Conservation (phyloP, 2,113 vertebrate genomes). For the Polyodon spathula region DNA sequence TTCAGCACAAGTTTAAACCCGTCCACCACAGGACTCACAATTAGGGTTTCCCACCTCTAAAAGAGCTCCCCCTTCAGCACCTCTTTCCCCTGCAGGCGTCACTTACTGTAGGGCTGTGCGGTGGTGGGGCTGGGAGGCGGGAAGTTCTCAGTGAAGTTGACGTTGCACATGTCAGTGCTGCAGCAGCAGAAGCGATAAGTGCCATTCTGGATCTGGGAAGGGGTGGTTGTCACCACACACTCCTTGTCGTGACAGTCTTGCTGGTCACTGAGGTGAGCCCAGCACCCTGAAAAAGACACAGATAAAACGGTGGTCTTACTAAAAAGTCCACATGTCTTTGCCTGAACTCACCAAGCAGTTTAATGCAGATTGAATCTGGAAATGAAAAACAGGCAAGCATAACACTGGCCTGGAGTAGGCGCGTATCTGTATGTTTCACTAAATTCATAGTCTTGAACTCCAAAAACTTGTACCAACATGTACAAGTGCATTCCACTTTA, state of each 20-base stretch:
- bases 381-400: no score
- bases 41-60: no score
- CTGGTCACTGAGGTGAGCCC: constrained; percentile 68
- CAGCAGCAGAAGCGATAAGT: constrained; percentile 88
- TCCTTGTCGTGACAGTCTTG: constrained; percentile 73
- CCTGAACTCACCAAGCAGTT: no score
- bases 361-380: no score
- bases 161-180: constrained; percentile 78
- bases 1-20: not conserved
- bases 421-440: no score
- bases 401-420: no score
- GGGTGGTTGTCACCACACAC: constrained; percentile 70
- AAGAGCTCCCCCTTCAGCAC: not conserved
- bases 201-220: constrained; percentile 69
- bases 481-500: no score
- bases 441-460: no score
- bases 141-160: constrained; percentile 82
- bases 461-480: no score
- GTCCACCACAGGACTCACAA: not conserved
- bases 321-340: no score
- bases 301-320: not conserved
- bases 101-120: constrained; percentile 63
- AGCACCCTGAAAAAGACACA: constrained; percentile 73
- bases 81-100: not conserved
- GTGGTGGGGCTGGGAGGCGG: constrained; percentile 49